Evolutionary conservation across 2,888 invertebrate genomes (phyloP), one percentile per base, ranked within the genome.

Genomic region (Patella ulyssiponensis): DNA sequence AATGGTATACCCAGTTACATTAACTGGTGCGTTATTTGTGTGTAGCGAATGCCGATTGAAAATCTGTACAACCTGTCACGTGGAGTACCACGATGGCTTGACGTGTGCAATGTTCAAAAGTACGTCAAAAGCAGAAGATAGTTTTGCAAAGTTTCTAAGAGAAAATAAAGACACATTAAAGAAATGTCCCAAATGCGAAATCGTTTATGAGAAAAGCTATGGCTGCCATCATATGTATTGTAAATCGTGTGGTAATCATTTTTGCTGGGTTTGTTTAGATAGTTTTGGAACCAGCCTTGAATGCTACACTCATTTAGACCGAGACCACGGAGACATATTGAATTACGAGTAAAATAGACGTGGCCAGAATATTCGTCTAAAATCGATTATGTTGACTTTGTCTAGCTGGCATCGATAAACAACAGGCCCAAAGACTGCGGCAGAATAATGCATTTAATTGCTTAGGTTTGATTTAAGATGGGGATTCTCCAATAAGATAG

Each of bases 171-270:
- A 74, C 1, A 83, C 83, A 12, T 76, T 88, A 12, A 86, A 84
- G 73, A 53, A 71, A 0, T 90, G 90, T 79, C 90, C 90, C 9
- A 82, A 82, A n/a, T 90, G 90, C 76, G 73, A 77, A 0, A 56
- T 73, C 15, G 80, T 81, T 0, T 87, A 90, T 52, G 87, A 89
- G 76, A 90, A 89, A 71, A 83, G 71, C 64, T 86, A 77, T 53
- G 90, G 90, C 1, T 90, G 90, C 80, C 83, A 88, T 58, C 87
- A 87, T 51, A 86, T 90, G 86, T 51, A 58, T 11, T 90, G 90
- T 76, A 20, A 12, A 12, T 72, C 73, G 5, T 90, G 90, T 82
- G 79, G 79, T 4, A 74, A 77, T 0, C 83, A 87, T 78, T 86
- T 90, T 51, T 90, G 90, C 76, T 90, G 90, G 90, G 51, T 81